Percentiles rank a stretch among this genome's conserved stretches.
Conservation (phyloP, 2,888 invertebrate species). For the Cryptocephalus moraei region DNA sequence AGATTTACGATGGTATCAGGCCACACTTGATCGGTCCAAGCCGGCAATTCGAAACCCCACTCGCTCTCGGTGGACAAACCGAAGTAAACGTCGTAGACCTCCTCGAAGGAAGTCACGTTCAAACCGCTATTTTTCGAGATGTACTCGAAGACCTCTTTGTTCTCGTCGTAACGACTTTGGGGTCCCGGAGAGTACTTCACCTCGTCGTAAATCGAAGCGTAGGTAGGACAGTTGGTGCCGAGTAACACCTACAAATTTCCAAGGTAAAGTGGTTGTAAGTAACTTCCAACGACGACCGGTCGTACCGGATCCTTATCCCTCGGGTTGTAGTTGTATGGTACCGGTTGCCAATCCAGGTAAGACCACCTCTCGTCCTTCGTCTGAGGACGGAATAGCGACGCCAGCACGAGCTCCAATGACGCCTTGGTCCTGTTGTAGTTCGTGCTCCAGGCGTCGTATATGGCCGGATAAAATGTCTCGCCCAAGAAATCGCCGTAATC, state of each 20-base stretch:
- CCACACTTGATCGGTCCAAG: conserved; percentile 34
- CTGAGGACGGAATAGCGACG: conserved; percentile 55
- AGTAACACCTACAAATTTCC: conserved; percentile 10
- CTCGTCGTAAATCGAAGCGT: conserved; percentile 14
- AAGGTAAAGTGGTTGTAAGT: too few relatives aligned
- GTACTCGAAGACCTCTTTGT: conserved; percentile 39
- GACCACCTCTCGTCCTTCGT: conserved; percentile 46
- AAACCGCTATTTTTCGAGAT: conserved; percentile 43
- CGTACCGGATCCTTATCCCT: conserved; percentile 13
- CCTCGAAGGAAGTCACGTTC: conserved; percentile 42
- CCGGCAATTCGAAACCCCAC: conserved; percentile 31
- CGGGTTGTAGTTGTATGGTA: conserved; percentile 58
- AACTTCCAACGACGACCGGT: too few relatives aligned
- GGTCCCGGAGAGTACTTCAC: conserved; percentile 27
- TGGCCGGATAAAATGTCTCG: conserved; percentile 42
- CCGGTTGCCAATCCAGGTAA: conserved; percentile 61
- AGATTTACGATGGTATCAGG: conserved; percentile 28
- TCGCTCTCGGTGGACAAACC: conserved; percentile 51
- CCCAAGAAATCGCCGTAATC: conserved; percentile 52
- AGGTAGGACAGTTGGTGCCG: conserved; percentile 20
- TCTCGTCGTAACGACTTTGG: conserved; percentile 34
- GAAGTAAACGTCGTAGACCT: conserved; percentile 49
- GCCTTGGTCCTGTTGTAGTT: conserved; percentile 61
- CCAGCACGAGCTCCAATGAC: conserved; percentile 55
- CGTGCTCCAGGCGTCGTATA: conserved; percentile 53